Conservation (phyloP, 2,797 vertebrate genomes). For the Trachops cirrhosus region DNA sequence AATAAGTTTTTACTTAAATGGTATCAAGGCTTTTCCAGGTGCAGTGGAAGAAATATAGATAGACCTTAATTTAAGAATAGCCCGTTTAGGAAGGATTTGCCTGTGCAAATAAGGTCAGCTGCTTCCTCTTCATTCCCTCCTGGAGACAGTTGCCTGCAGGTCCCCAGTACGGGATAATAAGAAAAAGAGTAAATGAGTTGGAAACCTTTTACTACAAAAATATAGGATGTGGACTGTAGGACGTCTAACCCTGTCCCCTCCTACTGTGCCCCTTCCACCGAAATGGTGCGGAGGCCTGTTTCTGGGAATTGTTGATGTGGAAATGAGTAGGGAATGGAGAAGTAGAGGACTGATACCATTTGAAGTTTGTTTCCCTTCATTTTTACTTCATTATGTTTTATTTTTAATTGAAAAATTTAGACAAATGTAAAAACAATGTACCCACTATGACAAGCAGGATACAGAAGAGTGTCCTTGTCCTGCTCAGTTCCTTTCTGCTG, state of each 20-base stretch:
- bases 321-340: not conserved
- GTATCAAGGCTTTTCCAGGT: not conserved
- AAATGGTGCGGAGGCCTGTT: not conserved
- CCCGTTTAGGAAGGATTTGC: not conserved
- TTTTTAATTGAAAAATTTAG: not conserved
- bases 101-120: not conserved
- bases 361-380: not conserved
- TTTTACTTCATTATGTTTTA: not conserved
- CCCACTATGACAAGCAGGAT: not conserved
- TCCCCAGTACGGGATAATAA: not conserved
- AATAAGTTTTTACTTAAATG: not conserved
- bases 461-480: not conserved
- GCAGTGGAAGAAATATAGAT: not conserved
- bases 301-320: not conserved
- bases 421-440: not conserved
- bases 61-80: not conserved
- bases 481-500: not conserved
- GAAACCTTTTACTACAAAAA: slow-evolving; percentile 1
- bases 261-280: not conserved
- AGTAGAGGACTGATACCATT: not conserved
- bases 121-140: not conserved
- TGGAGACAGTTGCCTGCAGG: not conserved
- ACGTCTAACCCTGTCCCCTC: not conserved
- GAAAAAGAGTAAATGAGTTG: not conserved
- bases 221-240: not conserved